Evolutionary conservation across 1,140 invertebrate species (phyloP).

Genomic region (Caenorhabditis tropicalis): DNA sequence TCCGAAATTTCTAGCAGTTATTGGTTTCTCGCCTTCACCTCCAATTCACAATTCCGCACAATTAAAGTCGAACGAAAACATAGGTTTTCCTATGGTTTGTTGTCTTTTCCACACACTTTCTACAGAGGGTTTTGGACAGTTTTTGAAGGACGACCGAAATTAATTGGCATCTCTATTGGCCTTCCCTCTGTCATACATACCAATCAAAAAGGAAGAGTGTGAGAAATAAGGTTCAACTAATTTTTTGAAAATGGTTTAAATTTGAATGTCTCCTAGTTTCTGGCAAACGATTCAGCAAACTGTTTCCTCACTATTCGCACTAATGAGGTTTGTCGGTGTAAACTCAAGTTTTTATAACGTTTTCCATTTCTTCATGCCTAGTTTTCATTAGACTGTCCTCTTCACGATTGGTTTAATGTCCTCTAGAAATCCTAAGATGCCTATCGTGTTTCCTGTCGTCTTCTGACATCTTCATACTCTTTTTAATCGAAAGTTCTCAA

Average conservation of each 20-base stretch:
- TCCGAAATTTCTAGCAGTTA: too few relatives aligned
- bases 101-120: too few relatives aligned
- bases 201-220: background rate
- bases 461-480: background rate
- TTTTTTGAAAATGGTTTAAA: background rate
- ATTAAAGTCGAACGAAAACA: too few relatives aligned
- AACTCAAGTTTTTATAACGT: too few relatives aligned
- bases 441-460: too few relatives aligned
- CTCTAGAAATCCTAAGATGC: background rate
- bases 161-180: background rate
- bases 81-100: too few relatives aligned
- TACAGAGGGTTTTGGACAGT: too few relatives aligned
- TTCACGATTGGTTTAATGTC: background rate
- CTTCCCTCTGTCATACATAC: background rate
- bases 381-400: background rate
- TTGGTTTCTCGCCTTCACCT: too few relatives aligned
- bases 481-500: background rate
- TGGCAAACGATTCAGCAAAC: too few relatives aligned
- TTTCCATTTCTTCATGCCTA: background rate
- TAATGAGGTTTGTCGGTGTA: too few relatives aligned
- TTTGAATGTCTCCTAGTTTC: background rate
- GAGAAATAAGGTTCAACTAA: background rate
- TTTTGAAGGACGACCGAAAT: background rate
- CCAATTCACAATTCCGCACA: too few relatives aligned
- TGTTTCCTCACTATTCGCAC: too few relatives aligned